Conservation (phyloP, 2,797 vertebrate genomes). For the Vespertilio murinus region DNA sequence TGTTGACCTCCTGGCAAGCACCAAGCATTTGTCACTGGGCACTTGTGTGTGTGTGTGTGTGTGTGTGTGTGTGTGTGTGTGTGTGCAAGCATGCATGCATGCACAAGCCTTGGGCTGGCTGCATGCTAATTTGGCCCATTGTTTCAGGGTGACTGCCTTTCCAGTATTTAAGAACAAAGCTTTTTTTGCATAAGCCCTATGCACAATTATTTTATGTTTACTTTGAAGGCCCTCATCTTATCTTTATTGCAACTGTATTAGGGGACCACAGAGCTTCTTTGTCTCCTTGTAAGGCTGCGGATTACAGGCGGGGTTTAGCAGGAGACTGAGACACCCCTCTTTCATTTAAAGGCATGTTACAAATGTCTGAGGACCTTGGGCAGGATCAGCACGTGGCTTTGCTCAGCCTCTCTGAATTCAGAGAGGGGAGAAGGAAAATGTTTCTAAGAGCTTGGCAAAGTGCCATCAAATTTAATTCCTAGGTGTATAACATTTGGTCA, state of each 20-base stretch:
- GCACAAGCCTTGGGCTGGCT: constrained; percentile 83
- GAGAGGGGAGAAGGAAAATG: neutral
- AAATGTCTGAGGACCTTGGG: constrained; percentile 68
- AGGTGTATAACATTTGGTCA: neutral
- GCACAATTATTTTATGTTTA: constrained; percentile 86
- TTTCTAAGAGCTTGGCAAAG: neutral
- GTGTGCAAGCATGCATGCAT: neutral
- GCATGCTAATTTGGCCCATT: constrained; percentile 90
- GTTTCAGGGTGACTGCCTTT: constrained; percentile 92
- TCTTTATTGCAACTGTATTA: constrained; percentile 76
- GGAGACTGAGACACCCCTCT: constrained; percentile 75
- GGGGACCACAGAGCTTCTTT: constrained; percentile 77
- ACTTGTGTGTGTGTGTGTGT: constrained; percentile 68
- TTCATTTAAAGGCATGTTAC: constrained; percentile 80
- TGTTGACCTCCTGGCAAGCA: constrained; percentile 87
- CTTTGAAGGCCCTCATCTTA: constrained; percentile 83
- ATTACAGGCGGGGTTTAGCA: constrained; percentile 80
- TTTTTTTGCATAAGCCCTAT: constrained; percentile 84
- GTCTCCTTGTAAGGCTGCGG: constrained; percentile 77
- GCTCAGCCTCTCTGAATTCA: constrained; percentile 66
- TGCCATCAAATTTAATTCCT: neutral
- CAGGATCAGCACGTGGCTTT: constrained; percentile 59
- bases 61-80: constrained; percentile 40
- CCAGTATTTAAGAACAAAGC: constrained; percentile 90
- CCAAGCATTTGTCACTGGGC: constrained; percentile 85